A percentile compares a stretch with the other conserved stretches of the same genome.
These are phyloP conservation scores for Perdita meconis DNA, from an alignment of 2,888 invertebrate species.

Conservation along the genomic window DNA sequence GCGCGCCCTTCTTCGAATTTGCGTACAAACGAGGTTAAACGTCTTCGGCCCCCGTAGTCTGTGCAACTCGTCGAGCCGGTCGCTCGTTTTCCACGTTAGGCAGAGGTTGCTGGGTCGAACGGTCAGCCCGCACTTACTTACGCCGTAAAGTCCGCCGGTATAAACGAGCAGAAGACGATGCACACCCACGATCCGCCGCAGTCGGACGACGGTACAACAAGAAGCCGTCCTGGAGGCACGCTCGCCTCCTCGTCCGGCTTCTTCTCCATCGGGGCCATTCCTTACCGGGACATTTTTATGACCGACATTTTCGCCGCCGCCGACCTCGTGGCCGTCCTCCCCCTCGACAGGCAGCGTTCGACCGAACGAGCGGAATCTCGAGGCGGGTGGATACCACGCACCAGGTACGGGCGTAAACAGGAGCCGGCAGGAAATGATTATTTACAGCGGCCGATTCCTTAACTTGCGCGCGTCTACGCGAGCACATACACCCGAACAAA, in stretches of 20 bases:
- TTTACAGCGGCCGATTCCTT: conserved; percentile 60
- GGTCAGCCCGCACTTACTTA: conserved; percentile 54
- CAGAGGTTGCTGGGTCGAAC: conserved; percentile 53
- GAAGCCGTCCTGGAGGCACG: conserved; percentile 39
- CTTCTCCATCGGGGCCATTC: conserved; percentile 60
- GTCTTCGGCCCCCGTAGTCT: conserved; percentile 18
- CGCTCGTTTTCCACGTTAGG: conserved; percentile 42
- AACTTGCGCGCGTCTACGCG: conserved; percentile 38
- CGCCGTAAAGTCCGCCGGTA: conserved; percentile 62
- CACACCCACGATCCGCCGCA: conserved; percentile 59
- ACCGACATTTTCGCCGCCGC: conserved; percentile 69
- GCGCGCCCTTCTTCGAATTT: conserved; percentile 67
- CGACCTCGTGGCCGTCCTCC: conserved; percentile 39
- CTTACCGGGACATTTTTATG: conserved; percentile 77
- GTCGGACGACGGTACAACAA: conserved; percentile 24
- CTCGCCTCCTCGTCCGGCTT: conserved; percentile 53
- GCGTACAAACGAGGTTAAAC: conserved; percentile 74
- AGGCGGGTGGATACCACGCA: conserved; percentile 22
- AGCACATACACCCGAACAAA: not conserved
- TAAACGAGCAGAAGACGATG: conserved; percentile 59
- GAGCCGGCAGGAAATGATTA: conserved; percentile 66
- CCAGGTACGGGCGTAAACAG: conserved; percentile 58
- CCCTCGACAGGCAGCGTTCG: not conserved
- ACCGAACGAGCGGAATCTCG: conserved; percentile 50
- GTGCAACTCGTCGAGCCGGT: conserved; percentile 30